These are phyloP conservation scores for Arenicola marina DNA, from an alignment of 2,888 invertebrate species.

Conservation along the genomic window DNA sequence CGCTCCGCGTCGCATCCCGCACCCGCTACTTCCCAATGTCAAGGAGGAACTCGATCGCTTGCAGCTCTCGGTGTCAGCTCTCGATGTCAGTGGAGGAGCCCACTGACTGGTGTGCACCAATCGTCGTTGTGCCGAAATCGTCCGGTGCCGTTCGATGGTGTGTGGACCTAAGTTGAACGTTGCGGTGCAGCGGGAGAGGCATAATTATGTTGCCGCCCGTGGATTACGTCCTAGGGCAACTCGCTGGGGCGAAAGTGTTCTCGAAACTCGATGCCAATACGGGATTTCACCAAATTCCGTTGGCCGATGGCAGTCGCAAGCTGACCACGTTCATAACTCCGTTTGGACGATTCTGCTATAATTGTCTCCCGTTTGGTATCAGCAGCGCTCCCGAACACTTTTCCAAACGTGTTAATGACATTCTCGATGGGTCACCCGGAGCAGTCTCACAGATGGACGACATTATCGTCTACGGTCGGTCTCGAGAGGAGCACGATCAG, in stretches of 20 bases:
- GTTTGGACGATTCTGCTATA: neutral
- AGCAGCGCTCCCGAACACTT: neutral
- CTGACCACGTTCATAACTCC: conserved; percentile 4
- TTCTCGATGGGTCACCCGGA: neutral
- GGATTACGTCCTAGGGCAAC: too few relatives aligned
- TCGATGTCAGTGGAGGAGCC: neutral
- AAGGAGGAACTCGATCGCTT: neutral
- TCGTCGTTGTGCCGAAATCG: neutral
- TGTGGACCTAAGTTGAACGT: neutral
- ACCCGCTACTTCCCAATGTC: neutral
- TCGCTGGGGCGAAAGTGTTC: too few relatives aligned
- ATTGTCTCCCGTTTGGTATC: neutral
- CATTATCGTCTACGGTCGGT: neutral
- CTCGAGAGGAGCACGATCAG: neutral
- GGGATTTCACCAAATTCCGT: neutral
- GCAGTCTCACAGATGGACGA: too few relatives aligned
- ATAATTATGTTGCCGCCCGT: too few relatives aligned
- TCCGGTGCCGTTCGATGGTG: neutral
- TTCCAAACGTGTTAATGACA: neutral
- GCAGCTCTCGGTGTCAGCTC: neutral
- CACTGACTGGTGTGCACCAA: too few relatives aligned
- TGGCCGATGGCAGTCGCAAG: neutral
- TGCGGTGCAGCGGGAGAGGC: neutral
- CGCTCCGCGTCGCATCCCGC: neutral
- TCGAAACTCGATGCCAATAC: too few relatives aligned